Percentiles rank a stretch among this genome's conserved stretches.
Conservation (phyloP, 1,140 invertebrate genomes). For the Drosophila triauraria region DNA sequence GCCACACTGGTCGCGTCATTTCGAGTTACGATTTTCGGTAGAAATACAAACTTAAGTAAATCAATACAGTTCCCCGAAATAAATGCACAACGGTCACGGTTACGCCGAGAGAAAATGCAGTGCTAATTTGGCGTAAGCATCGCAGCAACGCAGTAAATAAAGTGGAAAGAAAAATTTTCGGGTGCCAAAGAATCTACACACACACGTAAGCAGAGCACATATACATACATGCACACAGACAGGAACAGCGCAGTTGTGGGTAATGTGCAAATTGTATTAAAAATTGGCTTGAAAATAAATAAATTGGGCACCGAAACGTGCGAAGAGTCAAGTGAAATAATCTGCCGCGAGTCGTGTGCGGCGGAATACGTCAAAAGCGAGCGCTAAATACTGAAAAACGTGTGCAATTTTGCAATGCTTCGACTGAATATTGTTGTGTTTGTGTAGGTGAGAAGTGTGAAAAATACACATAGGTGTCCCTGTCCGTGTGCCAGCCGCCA, state of each 20-base stretch:
- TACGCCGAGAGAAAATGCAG: conserved; percentile 21
- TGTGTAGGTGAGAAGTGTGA: conserved; percentile 62
- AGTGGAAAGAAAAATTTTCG: conserved; percentile 59
- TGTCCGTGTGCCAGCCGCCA: conserved; percentile 59
- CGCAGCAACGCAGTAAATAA: conserved; percentile 20
- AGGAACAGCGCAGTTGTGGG: conserved; percentile 57
- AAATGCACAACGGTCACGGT: conserved; percentile 21
- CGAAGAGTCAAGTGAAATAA: conserved; percentile 38
- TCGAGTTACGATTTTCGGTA: conserved; percentile 44
- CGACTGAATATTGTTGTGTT: conserved; percentile 31
- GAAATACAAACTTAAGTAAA: conserved; percentile 45
- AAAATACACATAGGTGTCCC: conserved; percentile 61
- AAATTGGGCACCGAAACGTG: conserved; percentile 33
- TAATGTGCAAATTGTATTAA: conserved; percentile 76
- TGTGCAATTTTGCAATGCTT: conserved; percentile 61
- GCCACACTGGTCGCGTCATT: conserved; percentile 31
- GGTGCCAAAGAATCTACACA: conserved; percentile 70
- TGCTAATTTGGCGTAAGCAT: conserved; percentile 48
- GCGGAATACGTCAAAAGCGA: conserved; percentile 21
- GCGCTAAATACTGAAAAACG: conserved; percentile 29
- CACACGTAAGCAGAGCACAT: conserved; percentile 35
- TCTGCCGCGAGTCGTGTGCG: conserved; percentile 23
- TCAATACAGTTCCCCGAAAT: conserved; percentile 51
- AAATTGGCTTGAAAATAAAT: conserved; percentile 56
- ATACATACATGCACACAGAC: conserved; percentile 39